Evolutionary conservation across 1,140 invertebrate species (phyloP), one percentile per base, ranked within the genome.

Genomic region (Oryctes rhinoceros): DNA sequence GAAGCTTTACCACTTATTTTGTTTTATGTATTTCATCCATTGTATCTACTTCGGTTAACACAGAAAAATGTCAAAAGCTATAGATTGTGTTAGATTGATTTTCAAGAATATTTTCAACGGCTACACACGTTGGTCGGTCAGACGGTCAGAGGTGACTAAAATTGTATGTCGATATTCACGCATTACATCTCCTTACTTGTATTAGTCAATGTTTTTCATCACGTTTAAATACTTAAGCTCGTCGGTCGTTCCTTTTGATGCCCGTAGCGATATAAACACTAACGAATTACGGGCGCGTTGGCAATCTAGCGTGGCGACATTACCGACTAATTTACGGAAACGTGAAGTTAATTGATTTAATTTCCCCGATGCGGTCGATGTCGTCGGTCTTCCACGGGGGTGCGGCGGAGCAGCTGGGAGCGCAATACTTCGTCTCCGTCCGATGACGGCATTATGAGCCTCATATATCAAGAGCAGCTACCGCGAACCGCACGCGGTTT

Each of bases 261-360:
- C 35, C 5, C n/a, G 5, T 59, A 7, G 65, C 65, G 9, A 71
- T 71, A 24, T 37, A 24, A 15, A 71, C 53, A 59, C 53, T 59
- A 59, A 59, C 53, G 53, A 59, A 59, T 59, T 59, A 59, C 53
- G 65, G 20, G 35, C 9, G 6, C 18, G 24, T 37, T 30, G 65
- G 65, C 65, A 71, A 71, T 71, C 65, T 71, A 37, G 18, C 65
- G 65, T 37, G 65, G 30, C 65, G 65, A 71, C 65, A 71, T 71
- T 71, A 74, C 65, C 37, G 37, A 49, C 78, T 74, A 65, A 74
- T 79, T 79, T 74, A 65, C 24, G 71, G 13, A 30, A 49, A 71
- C 71, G 24, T 79, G 62, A 18, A 75, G 65, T 79, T 79, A 79
- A 79, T 79, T 79, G 78, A 79, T 79, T 79, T 79, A 79, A 79